Percentiles rank a stretch among this genome's conserved stretches.
These are phyloP conservation scores for Dermochelys coriacea DNA, from an alignment of 2,797 vertebrate genomes.

Conservation along the genomic window DNA sequence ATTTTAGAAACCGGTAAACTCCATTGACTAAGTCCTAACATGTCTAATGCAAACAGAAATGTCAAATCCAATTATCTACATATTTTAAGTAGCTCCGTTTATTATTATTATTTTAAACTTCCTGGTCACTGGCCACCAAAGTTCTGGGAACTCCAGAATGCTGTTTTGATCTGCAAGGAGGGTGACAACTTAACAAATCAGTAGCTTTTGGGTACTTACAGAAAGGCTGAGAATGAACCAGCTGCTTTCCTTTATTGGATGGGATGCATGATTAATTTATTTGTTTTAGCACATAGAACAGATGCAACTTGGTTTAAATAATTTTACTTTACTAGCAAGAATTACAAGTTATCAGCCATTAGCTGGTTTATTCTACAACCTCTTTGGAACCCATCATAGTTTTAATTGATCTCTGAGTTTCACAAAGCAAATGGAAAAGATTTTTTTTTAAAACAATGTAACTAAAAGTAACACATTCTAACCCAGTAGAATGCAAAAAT, in stretches of 20 bases:
- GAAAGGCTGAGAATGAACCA: slow-evolving; percentile 74
- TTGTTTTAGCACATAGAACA: slow-evolving; percentile 69
- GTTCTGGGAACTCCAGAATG: slow-evolving; percentile 68
- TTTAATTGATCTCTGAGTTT: slow-evolving; percentile 75
- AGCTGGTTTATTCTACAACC: slow-evolving; percentile 76
- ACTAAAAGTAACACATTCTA: slow-evolving; percentile 47
- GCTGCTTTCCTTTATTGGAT: slow-evolving; percentile 72
- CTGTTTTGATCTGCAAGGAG: slow-evolving; percentile 69
- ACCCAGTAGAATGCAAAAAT: slow-evolving; percentile 72
- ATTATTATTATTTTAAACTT: slow-evolving; percentile 15
- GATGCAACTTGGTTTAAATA: slow-evolving; percentile 59
- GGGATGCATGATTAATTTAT: slow-evolving; percentile 71
- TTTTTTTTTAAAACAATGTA: slow-evolving; percentile 70
- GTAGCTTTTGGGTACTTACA: slow-evolving; percentile 76
- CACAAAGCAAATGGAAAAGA: slow-evolving; percentile 45
- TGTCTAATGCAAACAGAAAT: slow-evolving; percentile 49
- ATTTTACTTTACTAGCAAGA: slow-evolving; percentile 74
- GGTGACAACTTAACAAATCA: slow-evolving; percentile 77
- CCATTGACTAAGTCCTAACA: neutral
- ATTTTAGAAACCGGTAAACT: neutral
- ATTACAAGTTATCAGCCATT: slow-evolving; percentile 72
- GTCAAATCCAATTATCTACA: slow-evolving; percentile 54
- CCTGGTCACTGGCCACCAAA: slow-evolving; percentile 61
- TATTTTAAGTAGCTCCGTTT: slow-evolving; percentile 49
- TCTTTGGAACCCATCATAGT: slow-evolving; percentile 70